These are phyloP conservation scores for Anguilla anguilla DNA, from an alignment of 2,797 vertebrate genomes.

Conservation along the genomic window DNA sequence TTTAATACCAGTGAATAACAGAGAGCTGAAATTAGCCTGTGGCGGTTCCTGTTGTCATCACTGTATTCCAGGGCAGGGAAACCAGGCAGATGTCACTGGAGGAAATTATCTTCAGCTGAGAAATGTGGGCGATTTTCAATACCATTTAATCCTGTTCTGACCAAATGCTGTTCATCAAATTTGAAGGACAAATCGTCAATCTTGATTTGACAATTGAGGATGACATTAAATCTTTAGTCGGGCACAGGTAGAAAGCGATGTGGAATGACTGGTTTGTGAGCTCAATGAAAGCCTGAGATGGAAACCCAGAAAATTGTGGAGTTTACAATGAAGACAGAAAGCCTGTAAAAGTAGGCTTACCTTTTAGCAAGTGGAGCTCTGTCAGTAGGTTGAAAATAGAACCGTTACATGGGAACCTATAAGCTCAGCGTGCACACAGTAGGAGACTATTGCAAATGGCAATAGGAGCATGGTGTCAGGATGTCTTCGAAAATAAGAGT, in stretches of 20 bases:
- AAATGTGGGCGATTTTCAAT: neutral
- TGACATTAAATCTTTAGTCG: neutral
- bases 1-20: neutral
- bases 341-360: neutral
- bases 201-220: neutral
- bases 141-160: neutral
- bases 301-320: neutral
- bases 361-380: neutral
- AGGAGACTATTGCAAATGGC: neutral
- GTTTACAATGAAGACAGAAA: neutral
- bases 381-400: neutral
- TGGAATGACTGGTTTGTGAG: neutral
- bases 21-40: neutral
- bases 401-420: neutral
- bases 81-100: neutral
- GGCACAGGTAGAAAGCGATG: neutral
- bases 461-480: neutral
- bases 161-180: neutral
- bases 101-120: neutral
- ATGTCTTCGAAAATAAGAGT: neutral
- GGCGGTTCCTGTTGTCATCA: neutral
- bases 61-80: neutral
- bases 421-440: neutral
- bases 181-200: neutral
- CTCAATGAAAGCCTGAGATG: neutral